Evolutionary conservation across 2,797 vertebrate genomes (phyloP).

Genomic region (Phrynocephalus forsythii): DNA sequence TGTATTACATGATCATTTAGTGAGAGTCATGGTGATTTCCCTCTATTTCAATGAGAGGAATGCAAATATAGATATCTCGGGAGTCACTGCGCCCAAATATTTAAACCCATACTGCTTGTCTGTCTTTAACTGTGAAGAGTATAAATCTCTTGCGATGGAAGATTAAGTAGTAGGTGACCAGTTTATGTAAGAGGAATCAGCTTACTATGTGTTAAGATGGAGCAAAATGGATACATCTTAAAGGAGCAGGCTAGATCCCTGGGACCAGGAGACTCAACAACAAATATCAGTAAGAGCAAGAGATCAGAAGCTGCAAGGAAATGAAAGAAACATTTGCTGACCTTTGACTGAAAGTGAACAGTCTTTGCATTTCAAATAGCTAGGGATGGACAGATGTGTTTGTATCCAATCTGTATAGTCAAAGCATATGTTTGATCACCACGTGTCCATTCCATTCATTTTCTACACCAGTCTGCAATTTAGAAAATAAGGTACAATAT

Average conservation of each 20-base stretch:
- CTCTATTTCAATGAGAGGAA: slow-evolving; percentile 17
- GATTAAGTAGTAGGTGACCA: slow-evolving; percentile 35
- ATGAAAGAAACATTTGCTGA: slow-evolving; percentile 1
- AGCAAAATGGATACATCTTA: neutral
- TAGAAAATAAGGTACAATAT: neutral
- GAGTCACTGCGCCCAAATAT: slow-evolving; percentile 39
- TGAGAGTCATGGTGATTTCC: slow-evolving; percentile 35
- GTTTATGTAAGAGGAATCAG: slow-evolving; percentile 5
- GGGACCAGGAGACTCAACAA: neutral
- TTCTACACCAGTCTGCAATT: neutral
- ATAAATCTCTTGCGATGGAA: slow-evolving; percentile 39
- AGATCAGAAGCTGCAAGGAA: neutral
- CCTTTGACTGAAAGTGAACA: neutral
- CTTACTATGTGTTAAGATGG: neutral
- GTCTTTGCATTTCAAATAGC: neutral
- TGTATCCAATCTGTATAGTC: neutral
- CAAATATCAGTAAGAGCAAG: neutral
- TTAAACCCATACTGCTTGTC: slow-evolving; percentile 49
- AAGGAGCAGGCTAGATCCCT: accelerated
- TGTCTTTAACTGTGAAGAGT: slow-evolving; percentile 14
- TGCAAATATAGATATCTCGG: slow-evolving; percentile 39
- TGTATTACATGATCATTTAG: slow-evolving; percentile 33
- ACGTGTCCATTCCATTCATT: neutral
- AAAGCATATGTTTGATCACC: neutral
- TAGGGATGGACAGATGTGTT: neutral